Conservation (phyloP, 2,113 vertebrate species). For the Bostrychus sinensis region DNA sequence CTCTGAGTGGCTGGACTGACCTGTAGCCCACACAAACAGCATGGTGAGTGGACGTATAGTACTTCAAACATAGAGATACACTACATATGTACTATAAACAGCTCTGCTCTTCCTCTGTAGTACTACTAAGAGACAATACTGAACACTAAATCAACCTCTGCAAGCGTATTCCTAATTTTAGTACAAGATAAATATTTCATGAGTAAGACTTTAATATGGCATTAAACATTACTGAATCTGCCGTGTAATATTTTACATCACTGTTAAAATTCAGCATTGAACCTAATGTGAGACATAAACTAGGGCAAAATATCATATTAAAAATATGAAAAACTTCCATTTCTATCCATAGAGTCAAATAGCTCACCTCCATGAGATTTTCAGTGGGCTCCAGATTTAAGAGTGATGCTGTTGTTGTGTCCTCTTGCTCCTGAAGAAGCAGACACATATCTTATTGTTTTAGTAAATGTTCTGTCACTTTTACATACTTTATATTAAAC, state of each 20-base stretch:
- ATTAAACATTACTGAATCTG: not conserved
- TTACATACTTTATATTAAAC: too few species aligned
- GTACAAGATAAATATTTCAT: not conserved
- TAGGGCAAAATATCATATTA: not conserved
- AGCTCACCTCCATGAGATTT: conserved; percentile 81
- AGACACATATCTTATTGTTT: conserved; percentile 6
- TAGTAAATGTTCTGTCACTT: too few species aligned
- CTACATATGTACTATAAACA: too few species aligned
- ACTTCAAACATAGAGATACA: too few species aligned
- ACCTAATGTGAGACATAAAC: not conserved
- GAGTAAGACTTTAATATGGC: not conserved
- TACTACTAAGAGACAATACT: too few species aligned
- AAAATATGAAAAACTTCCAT: not conserved
- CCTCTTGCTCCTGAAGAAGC: conserved; percentile 82
- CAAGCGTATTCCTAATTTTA: not conserved
- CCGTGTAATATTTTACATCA: not conserved
- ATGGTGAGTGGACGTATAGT: too few species aligned
- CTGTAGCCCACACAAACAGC: conserved; percentile 62
- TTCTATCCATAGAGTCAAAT: not conserved
- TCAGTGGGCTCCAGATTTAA: conserved; percentile 82
- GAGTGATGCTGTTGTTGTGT: conserved; percentile 77
- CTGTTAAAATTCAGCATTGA: not conserved
- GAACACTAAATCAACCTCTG: not conserved
- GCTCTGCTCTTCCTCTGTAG: too few species aligned
- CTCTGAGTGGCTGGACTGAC: conserved; percentile 85